Evolutionary conservation across 2,113 vertebrate species (phyloP), one percentile per base, ranked within the genome.

Genomic region (Peromyscus californicus): DNA sequence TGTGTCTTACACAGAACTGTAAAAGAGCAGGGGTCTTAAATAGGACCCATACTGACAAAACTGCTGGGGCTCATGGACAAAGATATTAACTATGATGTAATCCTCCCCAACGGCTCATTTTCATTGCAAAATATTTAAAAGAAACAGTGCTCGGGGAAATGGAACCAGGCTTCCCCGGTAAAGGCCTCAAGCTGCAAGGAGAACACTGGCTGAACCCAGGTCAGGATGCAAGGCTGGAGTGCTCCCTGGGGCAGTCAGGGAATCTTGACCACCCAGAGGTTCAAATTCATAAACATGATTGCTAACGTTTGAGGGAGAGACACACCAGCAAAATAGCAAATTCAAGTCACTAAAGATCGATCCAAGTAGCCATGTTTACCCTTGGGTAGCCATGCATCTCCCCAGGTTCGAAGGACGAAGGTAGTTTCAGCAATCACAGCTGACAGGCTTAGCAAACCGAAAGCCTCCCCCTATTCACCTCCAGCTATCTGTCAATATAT

Each of bases 81-180:
- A 11, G 33, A 94, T 76, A 36, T 1, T 4, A 79, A 85, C 78
- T 82, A 0, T 3, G 76, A 45, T 69, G 21, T 13, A 84, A 90
- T 59, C 93, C 59, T 94, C 86, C 93, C 92, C 90, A 93, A 85
- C 51, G 89, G 11, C 90, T 97, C 57, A 5, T 74, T 90, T 96
- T 91, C 45, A 26, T 39, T 89, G 74, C 74, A 16, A 90, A 67
- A 31, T 86, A 82, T 67, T 85, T 92, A 95, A 94, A 54, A 96
- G 36, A 79, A 96, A 90, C n/a, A 84, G 29, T 57, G 17, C 75
- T 5, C 2, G 75, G 86, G 42, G 84, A 63, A 97, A 76, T 51
- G 83, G 69, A 86, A 98, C 91, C 33, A 9, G 11, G 76, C 0
- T 80, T 24, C 59, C 57, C 90, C 26, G 45, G 89, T 63, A 90